Evolutionary conservation across 2,888 invertebrate genomes (phyloP).

Genomic region (Trichacis sp.): DNA sequence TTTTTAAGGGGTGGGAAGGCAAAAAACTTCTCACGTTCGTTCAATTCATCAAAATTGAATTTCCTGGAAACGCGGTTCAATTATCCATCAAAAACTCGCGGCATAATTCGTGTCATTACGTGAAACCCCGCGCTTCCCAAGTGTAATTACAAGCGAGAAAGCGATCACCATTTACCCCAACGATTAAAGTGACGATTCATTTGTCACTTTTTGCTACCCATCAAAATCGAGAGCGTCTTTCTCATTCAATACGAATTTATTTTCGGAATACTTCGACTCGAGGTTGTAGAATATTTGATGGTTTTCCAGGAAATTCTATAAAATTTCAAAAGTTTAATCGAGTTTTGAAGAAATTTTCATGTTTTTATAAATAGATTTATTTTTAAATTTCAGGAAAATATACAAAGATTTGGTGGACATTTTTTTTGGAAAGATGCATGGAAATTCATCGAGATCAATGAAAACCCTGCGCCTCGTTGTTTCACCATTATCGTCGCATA

Average conservation of each 20-base stretch:
- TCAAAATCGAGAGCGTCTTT: too few relatives aligned
- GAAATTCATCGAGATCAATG: not conserved
- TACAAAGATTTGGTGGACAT: not conserved
- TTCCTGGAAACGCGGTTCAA: not conserved
- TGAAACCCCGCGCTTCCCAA: not conserved
- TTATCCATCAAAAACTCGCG: not conserved
- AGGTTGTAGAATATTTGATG: too few relatives aligned
- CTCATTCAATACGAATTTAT: too few relatives aligned
- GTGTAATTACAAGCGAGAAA: not conserved
- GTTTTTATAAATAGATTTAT: too few relatives aligned
- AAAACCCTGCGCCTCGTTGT: not conserved
- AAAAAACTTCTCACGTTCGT: too few relatives aligned
- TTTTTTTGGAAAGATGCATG: not conserved
- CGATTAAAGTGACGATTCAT: not conserved
- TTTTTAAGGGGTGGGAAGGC: too few relatives aligned
- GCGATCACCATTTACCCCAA: not conserved
- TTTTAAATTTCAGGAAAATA: too few relatives aligned
- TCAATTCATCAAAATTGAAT: not conserved
- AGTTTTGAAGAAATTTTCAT: too few relatives aligned
- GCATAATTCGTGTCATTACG: not conserved
- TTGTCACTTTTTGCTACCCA: conserved; percentile 1
- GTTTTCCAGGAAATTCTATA: too few relatives aligned
- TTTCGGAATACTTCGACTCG: too few relatives aligned
- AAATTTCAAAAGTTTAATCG: too few relatives aligned
- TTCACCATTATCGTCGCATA: not conserved